Conservation (phyloP, 2,113 vertebrate genomes). For the Mesitornis unicolor region DNA sequence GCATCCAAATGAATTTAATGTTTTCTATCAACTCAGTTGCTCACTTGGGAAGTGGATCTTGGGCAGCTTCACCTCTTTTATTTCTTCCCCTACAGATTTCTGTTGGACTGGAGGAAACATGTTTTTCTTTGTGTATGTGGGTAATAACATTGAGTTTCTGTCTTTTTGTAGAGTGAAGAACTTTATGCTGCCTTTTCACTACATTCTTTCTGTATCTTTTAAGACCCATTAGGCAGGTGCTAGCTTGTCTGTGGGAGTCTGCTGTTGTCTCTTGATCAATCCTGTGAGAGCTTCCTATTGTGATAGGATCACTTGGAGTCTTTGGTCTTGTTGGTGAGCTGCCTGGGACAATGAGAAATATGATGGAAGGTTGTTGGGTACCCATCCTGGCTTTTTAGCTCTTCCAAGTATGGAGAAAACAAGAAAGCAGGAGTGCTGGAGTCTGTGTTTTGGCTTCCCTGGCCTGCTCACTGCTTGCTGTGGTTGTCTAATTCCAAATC, state of each 20-base stretch:
- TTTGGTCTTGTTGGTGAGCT: not conserved
- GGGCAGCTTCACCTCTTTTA: not conserved
- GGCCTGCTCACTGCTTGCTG: not conserved
- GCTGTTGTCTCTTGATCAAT: conserved; percentile 26
- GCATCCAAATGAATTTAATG: not conserved
- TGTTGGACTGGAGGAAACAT: not conserved
- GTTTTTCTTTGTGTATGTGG: not conserved
- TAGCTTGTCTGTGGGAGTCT: not conserved
- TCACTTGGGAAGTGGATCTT: not conserved
- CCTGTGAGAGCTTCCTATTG: not conserved
- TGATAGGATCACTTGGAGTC: conserved; percentile 48
- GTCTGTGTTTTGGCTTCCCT: not conserved
- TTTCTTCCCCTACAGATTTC: not conserved
- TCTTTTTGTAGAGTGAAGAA: not conserved
- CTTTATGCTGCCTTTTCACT: not conserved
- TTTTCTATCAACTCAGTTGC: not conserved
- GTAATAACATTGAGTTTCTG: not conserved
- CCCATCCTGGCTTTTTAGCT: not conserved
- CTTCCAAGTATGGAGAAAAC: not conserved
- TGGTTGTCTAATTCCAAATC: not conserved
- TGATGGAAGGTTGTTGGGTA: not conserved
- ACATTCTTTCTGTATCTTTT: conserved; percentile 28
- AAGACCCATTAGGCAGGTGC: not conserved
- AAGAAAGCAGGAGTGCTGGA: not conserved
- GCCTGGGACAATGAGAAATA: not conserved